Base-by-base conservation (phyloP, 2,888 invertebrate genomes). In the Phasia obesa region DNA sequence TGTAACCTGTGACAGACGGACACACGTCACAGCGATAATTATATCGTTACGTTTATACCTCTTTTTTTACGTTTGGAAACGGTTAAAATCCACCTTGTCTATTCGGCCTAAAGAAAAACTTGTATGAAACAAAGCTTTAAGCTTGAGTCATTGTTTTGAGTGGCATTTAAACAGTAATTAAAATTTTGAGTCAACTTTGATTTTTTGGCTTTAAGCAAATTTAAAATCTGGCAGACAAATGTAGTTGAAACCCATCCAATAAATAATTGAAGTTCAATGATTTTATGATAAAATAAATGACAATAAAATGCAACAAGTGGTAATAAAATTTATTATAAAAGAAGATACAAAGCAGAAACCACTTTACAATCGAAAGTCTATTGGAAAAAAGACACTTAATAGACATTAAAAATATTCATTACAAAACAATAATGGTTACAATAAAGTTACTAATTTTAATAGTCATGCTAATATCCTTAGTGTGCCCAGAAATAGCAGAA, bases 271-370 rank as follows among this genome's bases (percentile, higher is more conserved):
- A 81, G 57, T 60, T 62, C 67, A 74, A 80, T 75, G 57, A 19
- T 67, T 65, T 79, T 19, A 23, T 35, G 15, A 65, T 13, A 13
- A 62, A 53, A 62, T 6, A 44, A 44, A 60, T 51, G 0, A 6
- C 11, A 15, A 38, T 55, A 38, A 73, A 70, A 65, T 51, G 25
- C 60, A 69, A 60, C n/a, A 35, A 69, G 9, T 51, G 0, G 11
- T 9, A 17, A 38, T 60, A 47, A 73, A 70, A 65, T 51, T 59
- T 82, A 55, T 76, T 84, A 84, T 80, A 84, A 76, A 84, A 80
- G 79, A 76, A 35, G 59, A 42, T 23, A 23, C 15, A 51, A 42
- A 25, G 13, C 1, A 44, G 11, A 57, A 27, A 47, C 3, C 11
- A 73, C 35, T 70, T 75, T 19, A n/a, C 53, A n/a, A 42, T 9